Evolutionary conservation across 2,113 vertebrate genomes (phyloP).

Genomic region (Benitochromis conjunctus): DNA sequence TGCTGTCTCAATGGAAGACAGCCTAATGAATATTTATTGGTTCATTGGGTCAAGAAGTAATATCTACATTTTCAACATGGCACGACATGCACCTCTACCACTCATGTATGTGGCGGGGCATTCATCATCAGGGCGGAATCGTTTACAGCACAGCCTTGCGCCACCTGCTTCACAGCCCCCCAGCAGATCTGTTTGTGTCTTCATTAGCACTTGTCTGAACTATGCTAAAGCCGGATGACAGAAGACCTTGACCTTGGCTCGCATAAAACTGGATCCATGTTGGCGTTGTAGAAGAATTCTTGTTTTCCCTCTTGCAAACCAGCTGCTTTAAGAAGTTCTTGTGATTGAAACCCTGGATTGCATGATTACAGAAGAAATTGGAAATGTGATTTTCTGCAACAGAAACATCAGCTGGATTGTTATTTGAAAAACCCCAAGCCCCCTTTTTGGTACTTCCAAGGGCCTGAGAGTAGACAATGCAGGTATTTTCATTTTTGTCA

Average conservation of each 20-base stretch:
- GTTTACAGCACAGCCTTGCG: constrained; percentile 26
- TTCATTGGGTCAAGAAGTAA: constrained; percentile 54
- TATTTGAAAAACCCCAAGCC: background rate
- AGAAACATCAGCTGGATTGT: background rate
- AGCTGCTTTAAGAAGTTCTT: background rate
- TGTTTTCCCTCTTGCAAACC: background rate
- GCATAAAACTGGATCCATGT: background rate
- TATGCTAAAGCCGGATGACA: background rate
- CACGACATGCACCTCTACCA: background rate
- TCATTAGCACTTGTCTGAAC: constrained; percentile 18
- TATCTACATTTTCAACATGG: constrained; percentile 27
- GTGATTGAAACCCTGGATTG: background rate
- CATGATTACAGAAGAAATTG: background rate
- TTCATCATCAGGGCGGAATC: constrained; percentile 36
- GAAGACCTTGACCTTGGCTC: background rate
- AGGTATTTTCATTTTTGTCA: background rate
- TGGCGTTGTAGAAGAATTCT: background rate
- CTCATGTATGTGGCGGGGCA: constrained; percentile 38
- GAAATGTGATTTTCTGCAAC: background rate
- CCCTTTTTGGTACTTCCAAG: background rate
- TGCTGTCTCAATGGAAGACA: background rate
- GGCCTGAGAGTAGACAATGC: background rate
- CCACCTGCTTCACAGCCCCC: constrained; percentile 50
- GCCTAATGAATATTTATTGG: constrained; percentile 60
- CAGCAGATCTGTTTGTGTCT: constrained; percentile 23